Evolutionary conservation across 2,113 vertebrate genomes (phyloP).

Genomic region (Macquaria australasica): DNA sequence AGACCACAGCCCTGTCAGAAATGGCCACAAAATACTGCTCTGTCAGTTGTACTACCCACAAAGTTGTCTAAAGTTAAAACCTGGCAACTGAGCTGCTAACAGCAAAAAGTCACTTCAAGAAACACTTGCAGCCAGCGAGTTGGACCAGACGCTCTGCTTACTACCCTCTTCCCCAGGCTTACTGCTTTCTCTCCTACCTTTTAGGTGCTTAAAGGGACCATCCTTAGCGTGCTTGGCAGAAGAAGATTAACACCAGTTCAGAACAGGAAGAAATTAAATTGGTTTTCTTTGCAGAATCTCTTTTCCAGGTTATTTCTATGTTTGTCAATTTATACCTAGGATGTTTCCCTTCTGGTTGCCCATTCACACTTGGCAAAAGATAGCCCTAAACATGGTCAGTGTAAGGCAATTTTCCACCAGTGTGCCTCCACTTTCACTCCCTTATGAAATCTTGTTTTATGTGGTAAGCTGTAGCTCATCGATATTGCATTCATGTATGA

Average conservation of each 20-base stretch:
- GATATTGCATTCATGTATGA: neutral
- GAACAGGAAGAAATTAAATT: neutral
- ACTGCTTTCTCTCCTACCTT: neutral
- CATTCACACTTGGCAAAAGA: neutral
- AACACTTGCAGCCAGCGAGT: neutral
- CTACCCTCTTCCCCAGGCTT: neutral
- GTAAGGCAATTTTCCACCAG: neutral
- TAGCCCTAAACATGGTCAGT: neutral
- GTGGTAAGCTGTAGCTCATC: neutral
- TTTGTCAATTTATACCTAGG: neutral
- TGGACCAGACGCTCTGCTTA: neutral
- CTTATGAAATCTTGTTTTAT: neutral
- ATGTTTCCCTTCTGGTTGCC: neutral
- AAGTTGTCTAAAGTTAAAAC: neutral
- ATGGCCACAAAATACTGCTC: neutral
- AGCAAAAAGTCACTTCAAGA: neutral
- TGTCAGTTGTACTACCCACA: neutral
- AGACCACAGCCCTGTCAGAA: slow-evolving; percentile 7
- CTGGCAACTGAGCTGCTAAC: neutral
- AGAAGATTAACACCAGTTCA: neutral
- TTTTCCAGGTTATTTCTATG: neutral
- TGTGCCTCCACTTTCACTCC: neutral
- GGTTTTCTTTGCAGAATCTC: slow-evolving; percentile 2
- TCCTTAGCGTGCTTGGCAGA: neutral
- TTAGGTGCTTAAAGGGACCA: neutral